Evolutionary conservation across 30 jellyfish, hydroid and myxozoan genomes (phyloP).

Genomic region (Nemopilema nomurai): DNA sequence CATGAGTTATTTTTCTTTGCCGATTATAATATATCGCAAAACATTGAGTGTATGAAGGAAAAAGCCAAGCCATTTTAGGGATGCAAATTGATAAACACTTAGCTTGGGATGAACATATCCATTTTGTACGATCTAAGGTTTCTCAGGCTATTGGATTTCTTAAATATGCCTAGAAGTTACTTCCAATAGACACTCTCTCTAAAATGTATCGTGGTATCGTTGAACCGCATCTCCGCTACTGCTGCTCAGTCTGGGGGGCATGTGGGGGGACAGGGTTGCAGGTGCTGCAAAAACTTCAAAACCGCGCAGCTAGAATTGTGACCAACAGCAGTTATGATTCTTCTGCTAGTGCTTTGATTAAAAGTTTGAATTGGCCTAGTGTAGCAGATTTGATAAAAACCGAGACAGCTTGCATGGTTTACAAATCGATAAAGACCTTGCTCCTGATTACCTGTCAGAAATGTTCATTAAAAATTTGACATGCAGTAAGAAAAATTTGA

Average conservation of each 20-base stretch:
- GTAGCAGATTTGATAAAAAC: slow-evolving; percentile 1
- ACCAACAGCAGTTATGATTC: slow-evolving; percentile 16
- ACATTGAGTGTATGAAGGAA: no score
- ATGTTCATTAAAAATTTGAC: slow-evolving; percentile 8
- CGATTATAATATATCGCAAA: no score
- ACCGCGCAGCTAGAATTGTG: slow-evolving; percentile 22
- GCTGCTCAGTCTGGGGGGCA: slow-evolving; percentile 45
- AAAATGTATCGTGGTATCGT: background rate
- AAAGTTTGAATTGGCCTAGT: slow-evolving; percentile 6
- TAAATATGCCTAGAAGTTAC: slow-evolving; percentile 12
- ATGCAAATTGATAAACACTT: background rate
- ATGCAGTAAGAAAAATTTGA: slow-evolving; percentile 1
- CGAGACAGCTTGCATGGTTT: slow-evolving; percentile 20
- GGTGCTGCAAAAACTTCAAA: slow-evolving; percentile 22
- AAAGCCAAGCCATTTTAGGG: no score
- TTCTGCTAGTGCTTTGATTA: slow-evolving; percentile 17
- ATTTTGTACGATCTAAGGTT: slow-evolving; percentile 16
- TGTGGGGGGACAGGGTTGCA: slow-evolving; percentile 20
- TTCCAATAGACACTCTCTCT: background rate
- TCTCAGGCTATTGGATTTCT: slow-evolving; percentile 19
- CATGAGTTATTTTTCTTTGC: no score
- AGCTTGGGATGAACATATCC: slow-evolving; percentile 26
- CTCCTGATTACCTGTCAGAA: slow-evolving; percentile 25
- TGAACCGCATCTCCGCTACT: slow-evolving; percentile 10
- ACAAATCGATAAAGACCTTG: slow-evolving; percentile 31